Percentiles rank a stretch among this genome's conserved stretches.
Evolutionary conservation across 2,113 vertebrate species (phyloP).

Genomic region (Catharus bicknelli): DNA sequence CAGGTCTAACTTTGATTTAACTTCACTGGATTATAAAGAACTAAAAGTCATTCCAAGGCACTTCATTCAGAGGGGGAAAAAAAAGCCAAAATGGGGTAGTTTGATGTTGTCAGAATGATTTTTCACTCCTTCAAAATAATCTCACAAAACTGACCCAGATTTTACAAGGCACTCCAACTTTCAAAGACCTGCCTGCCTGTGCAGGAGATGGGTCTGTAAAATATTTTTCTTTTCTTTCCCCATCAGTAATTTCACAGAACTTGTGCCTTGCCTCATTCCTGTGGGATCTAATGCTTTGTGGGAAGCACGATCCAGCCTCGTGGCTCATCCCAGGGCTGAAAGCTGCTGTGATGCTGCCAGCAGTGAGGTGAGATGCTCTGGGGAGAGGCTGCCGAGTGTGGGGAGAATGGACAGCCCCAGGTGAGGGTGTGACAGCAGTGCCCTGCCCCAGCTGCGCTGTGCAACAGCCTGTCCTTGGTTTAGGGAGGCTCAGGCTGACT

Average conservation of each 20-base stretch:
- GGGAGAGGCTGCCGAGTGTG: not conserved
- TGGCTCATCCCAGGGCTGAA: not conserved
- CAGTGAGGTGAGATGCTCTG: not conserved
- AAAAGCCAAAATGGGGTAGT: not conserved
- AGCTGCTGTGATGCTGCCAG: not conserved
- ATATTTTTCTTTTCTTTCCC: not conserved
- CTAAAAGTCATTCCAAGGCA: not conserved
- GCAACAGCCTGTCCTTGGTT: not conserved
- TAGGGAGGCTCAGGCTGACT: not conserved
- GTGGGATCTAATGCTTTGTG: not conserved
- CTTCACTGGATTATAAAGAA: conserved; percentile 19
- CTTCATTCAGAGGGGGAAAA: not conserved
- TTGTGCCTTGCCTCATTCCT: not conserved
- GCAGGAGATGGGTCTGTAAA: not conserved
- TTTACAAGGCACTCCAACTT: not conserved
- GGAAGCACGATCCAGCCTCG: not conserved
- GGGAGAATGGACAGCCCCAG: not conserved
- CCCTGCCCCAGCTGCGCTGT: not conserved
- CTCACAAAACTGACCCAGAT: conserved; percentile 47
- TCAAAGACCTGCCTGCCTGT: not conserved
- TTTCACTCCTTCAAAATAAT: conserved; percentile 31
- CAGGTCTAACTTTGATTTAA: conserved; percentile 25
- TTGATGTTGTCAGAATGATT: conserved; percentile 47
- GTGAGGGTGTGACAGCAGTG: not conserved
- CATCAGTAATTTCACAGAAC: not conserved